Evolutionary conservation across 2,888 invertebrate species (phyloP).

Genomic region (Sphaeridia pumilis): DNA sequence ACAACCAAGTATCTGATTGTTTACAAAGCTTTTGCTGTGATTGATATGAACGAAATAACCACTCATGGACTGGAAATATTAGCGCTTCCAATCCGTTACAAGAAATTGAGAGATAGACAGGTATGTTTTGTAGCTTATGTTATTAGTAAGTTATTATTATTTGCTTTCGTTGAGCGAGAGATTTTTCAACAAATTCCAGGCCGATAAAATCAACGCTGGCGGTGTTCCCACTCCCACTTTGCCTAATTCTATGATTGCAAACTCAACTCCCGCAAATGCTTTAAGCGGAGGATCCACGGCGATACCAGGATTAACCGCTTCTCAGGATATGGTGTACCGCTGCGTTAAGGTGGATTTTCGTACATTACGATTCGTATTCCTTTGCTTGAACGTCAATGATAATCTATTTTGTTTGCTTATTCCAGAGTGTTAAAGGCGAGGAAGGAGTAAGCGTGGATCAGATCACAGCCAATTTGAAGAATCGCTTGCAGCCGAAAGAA

Average conservation of each 20-base stretch:
- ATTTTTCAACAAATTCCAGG: no score
- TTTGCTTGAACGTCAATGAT: no score
- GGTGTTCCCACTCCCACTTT: constrained; percentile 14
- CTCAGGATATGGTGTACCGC: constrained; percentile 37
- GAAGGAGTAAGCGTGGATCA: constrained; percentile 37
- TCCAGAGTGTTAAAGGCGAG: constrained; percentile 30
- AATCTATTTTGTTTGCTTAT: no score
- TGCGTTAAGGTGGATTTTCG: constrained; percentile 31
- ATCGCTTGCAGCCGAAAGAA: constrained; percentile 35
- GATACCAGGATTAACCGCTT: constrained; percentile 33
- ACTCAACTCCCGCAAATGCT: neutral
- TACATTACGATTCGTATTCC: no score
- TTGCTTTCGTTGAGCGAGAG: no score
- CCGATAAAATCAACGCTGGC: neutral
- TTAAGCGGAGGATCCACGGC: constrained; percentile 9
- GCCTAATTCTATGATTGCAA: constrained; percentile 32
- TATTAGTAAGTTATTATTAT: no score
- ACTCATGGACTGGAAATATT: constrained; percentile 58
- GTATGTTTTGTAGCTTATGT: constrained; percentile 13
- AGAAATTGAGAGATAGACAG: constrained; percentile 40
- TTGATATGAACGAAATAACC: constrained; percentile 53
- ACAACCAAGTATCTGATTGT: constrained; percentile 51
- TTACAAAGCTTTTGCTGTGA: constrained; percentile 51
- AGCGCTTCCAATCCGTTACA: constrained; percentile 46
- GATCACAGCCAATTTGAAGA: constrained; percentile 36